Percentiles rank a stretch among this genome's conserved stretches.
phyloP scores from a whole-genome alignment of 2,797 vertebrate species.

The Remorina albescens region DNA sequence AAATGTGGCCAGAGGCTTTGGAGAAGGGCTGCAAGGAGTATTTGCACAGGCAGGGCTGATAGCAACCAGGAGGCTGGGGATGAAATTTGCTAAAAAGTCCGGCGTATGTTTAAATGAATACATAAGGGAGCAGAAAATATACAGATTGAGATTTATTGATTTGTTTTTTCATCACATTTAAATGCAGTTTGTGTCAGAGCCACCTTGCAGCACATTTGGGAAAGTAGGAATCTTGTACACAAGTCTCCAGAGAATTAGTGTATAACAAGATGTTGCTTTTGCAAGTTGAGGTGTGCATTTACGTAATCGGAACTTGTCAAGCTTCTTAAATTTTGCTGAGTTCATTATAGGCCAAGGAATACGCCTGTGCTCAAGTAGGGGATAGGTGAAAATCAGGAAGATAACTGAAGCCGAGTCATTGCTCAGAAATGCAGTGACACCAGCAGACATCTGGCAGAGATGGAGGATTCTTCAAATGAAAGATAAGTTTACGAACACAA shows the following conservation, averaged over 20 bases:
- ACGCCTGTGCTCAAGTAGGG: conserved; percentile 67
- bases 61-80: conserved; percentile 3
- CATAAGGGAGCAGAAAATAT: not conserved
- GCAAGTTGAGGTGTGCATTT: conserved; percentile 11
- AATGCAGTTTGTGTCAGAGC: not conserved
- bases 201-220: no score
- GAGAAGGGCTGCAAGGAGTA: conserved; percentile 5
- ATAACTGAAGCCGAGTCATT: conserved; percentile 48
- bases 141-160: not conserved
- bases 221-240: conserved; percentile 8
- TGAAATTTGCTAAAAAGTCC: conserved; percentile 19
- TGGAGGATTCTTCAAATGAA: conserved; percentile 23
- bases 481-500: conserved; percentile 22
- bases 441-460: conserved; percentile 40
- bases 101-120: not conserved
- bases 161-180: not conserved
- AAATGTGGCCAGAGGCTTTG: not conserved
- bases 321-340: conserved; percentile 64
- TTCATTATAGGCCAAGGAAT: conserved; percentile 65
- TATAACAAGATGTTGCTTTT: not conserved
- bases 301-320: conserved; percentile 33
- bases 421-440: conserved; percentile 60
- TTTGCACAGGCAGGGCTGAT: conserved; percentile 1
- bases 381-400: conserved; percentile 62
- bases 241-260: not conserved